Evolutionary conservation across 2,888 invertebrate genomes (phyloP).

Genomic region (Anthophora plumipes): DNA sequence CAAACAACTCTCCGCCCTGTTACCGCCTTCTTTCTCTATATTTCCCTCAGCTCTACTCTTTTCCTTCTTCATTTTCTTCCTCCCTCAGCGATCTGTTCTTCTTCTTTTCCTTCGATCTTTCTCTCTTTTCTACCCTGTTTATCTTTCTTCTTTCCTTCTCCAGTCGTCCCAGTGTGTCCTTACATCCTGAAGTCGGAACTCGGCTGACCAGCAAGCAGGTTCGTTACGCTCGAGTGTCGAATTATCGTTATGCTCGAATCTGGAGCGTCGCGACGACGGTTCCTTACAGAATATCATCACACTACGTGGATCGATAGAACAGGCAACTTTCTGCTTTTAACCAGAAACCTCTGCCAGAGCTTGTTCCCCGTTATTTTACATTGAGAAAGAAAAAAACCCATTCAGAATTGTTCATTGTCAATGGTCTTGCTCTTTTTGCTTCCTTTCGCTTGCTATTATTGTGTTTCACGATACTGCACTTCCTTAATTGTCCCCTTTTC

Average conservation of each 20-base stretch:
- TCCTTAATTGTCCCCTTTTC: no score
- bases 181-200: conserved; percentile 29
- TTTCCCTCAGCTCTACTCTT: neutral
- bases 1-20: conserved; percentile 58
- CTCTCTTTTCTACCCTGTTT: neutral
- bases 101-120: neutral
- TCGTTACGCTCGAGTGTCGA: conserved; percentile 69
- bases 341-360: neutral
- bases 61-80: neutral
- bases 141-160: neutral
- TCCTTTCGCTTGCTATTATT: neutral
- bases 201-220: conserved; percentile 55
- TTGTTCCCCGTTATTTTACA: neutral
- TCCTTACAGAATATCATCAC: conserved; percentile 17
- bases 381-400: no score
- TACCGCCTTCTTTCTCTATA: neutral
- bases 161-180: conserved; percentile 21
- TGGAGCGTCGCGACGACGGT: conserved; percentile 51
- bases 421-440: neutral
- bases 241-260: conserved; percentile 73
- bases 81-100: neutral
- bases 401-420: no score
- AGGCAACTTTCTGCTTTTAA: conserved; percentile 41
- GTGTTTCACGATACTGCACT: no score
- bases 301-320: conserved; percentile 59